Conservation (phyloP, 1,140 invertebrate genomes). For the Euglossa dilemma region DNA sequence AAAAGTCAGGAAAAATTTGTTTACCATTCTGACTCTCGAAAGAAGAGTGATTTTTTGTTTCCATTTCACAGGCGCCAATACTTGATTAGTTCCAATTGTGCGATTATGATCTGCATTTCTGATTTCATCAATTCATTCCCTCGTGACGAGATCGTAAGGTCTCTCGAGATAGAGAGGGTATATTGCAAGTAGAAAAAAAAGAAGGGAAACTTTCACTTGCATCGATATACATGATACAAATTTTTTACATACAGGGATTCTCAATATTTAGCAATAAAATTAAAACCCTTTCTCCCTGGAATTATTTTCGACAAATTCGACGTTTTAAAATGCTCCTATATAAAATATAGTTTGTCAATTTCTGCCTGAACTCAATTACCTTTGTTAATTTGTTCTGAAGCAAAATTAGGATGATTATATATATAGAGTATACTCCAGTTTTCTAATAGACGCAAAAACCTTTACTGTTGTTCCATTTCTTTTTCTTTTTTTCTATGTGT, state of each 20-base stretch:
- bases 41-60: background rate
- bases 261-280: slow-evolving; percentile 42
- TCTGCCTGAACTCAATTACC: no score
- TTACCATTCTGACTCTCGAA: slow-evolving; percentile 55
- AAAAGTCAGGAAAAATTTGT: slow-evolving; percentile 60
- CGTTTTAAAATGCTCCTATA: background rate
- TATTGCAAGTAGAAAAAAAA: slow-evolving; percentile 20
- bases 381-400: background rate
- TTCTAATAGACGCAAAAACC: no score
- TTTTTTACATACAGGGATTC: background rate
- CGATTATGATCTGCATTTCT: slow-evolving; percentile 75
- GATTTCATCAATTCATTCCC: slow-evolving; percentile 74
- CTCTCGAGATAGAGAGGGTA: slow-evolving; percentile 20
- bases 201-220: slow-evolving; percentile 54
- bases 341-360: slow-evolving; percentile 9
- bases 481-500: no score
- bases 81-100: slow-evolving; percentile 68
- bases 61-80: background rate
- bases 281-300: slow-evolving; percentile 16
- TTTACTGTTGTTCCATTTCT: no score
- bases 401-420: background rate
- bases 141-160: slow-evolving; percentile 53
- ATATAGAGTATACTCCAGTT: no score
- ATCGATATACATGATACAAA: slow-evolving; percentile 27
- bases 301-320: background rate